Base-by-base conservation (phyloP, 2,888 invertebrate genomes). In the Lamellibrachia satsuma region DNA sequence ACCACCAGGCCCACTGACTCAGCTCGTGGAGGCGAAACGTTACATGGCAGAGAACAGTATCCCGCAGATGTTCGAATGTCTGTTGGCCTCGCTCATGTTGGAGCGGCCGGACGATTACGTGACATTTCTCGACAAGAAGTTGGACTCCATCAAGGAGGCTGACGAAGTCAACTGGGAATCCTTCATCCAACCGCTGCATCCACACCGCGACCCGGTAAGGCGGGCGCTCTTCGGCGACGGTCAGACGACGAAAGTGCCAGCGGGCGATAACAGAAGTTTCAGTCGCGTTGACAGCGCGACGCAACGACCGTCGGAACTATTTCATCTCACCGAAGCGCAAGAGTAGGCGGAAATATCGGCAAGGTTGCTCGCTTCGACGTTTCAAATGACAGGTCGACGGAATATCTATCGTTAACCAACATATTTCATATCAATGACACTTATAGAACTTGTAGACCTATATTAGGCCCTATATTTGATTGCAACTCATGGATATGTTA, bases 131-230 rank as follows among this genome's bases (percentile, higher is more conserved):
- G 95, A 96, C 93, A 93, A 94, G 92, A 96, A 95, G 94, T 95
- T 96, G 95, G 94, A 94, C 52, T 94, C 95, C 93, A 95, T 96
- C 51, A 95, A 95, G 92, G 94, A 95, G 51, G 94, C 95, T 27
- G 95, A 95, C 52, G 95, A 96, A 92, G 95, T 96, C 7, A 95
- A 96, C 94, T 96, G 96, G 96, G 96, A 96, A 93, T 95, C 96
- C 27, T 96, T 96, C 94, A 95, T 96, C 7, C 94, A 94, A 52
- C 94, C 95, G 60, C 93, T 96, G 52, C 96, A 96, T 93, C 96
- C 96, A 3, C 95, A 95, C 92, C 93, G 96, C 91, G 95, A 96
- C 93, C 94, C 95, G 6, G 92, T 95, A 0, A 75, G 75, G n/a
- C 75, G 75, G 22, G 75, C 75, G 11, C 75, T 75, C 15, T 75